Base-by-base conservation (phyloP, 1,140 invertebrate genomes). In the Drosophila triauraria region DNA sequence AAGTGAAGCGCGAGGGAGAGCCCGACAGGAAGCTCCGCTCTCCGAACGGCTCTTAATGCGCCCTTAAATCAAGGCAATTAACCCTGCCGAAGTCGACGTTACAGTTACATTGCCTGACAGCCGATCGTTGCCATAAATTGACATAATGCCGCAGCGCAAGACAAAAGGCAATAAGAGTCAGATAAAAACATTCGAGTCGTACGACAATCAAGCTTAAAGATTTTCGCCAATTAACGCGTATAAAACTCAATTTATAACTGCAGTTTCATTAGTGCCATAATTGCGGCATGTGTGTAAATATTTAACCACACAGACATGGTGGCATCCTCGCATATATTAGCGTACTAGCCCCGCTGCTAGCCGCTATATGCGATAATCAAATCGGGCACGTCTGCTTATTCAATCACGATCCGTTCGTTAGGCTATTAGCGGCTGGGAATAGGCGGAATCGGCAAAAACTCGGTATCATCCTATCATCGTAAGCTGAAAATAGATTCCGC, bases 171-270 rank as follows among this genome's bases (percentile, higher is more conserved):
- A 30, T 7, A 20, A 35, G n/a, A 35, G 27, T 4, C 48, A 69
- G 46, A 48, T 54, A 32, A 43, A 43, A 27, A 56, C 17, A 17
- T 20, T 53, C 62, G 20, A 48, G 46, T 42, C 56, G 32, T 30
- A 35, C 38, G 47, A 38, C n/a, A 56, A 59, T 77, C 43, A 60
- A 78, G 64, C 47, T 72, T 48, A 42, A 76, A 80, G 67, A 80
- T 71, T 75, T 62, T 68, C 48, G 74, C 72, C 83, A 87, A 88
- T 87, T 87, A 78, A 44, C 60, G 65, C 10, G 40, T 40, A 65
- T 72, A 72, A 71, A 70, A 62, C 51, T 78, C 46, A 78, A 64
- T 82, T 82, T 64, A 82, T 63, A 68, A 54, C 79, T 78, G 75
- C 75, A 62, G 58, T 70, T 76, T 76, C 72, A 53, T 76, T 76